Conservation (phyloP, 1,140 invertebrate genomes). For the Metopolophium dirhodum region DNA sequence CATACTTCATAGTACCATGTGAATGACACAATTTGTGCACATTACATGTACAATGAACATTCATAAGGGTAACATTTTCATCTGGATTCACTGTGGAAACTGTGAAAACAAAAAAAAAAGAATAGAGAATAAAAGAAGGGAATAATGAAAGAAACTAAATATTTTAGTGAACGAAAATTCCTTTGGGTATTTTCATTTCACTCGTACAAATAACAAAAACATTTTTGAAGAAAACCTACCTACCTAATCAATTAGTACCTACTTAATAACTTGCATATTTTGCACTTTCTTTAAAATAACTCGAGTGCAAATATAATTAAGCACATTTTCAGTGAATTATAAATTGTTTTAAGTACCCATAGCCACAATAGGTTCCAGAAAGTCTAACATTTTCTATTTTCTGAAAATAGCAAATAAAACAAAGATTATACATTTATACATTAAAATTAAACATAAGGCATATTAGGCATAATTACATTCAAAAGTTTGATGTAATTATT, state of each 20-base stretch:
- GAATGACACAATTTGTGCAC: not conserved
- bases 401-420: not conserved
- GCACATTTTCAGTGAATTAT: not conserved
- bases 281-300: no score
- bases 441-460: not conserved
- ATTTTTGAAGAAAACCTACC: not conserved
- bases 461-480: not conserved
- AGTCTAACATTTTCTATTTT: not conserved
- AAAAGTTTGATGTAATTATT: no score
- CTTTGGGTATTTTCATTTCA: not conserved
- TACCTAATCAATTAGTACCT: not conserved
- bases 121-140: not conserved
- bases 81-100: not conserved
- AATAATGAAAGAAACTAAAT: conserved; percentile 23
- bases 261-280: not conserved
- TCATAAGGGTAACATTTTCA: conserved; percentile 3
- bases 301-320: no score
- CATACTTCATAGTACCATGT: not conserved
- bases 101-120: not conserved
- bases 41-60: not conserved
- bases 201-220: not conserved
- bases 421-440: not conserved
- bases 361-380: not conserved
- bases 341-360: not conserved
- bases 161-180: conserved; percentile 35